These are phyloP conservation scores for Sylvia borin DNA, from an alignment of 2,797 vertebrate species.

Conservation along the genomic window DNA sequence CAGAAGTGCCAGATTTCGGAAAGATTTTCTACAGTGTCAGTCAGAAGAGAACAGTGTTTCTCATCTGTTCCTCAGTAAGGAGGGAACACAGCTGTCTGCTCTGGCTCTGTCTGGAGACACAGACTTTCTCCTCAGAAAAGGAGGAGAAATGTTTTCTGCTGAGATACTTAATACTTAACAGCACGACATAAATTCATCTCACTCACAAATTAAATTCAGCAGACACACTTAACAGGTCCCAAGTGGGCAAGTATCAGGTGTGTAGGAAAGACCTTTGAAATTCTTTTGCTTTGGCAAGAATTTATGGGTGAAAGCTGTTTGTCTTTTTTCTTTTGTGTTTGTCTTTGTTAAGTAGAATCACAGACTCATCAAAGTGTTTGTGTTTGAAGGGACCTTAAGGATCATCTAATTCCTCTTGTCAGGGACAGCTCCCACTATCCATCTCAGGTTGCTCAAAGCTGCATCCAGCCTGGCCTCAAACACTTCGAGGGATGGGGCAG, in stretches of 20 bases:
- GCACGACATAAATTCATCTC: not conserved
- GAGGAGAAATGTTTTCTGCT: not conserved
- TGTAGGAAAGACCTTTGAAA: not conserved
- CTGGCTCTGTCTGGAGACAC: not conserved
- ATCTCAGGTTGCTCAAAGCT: not conserved
- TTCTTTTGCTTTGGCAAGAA: not conserved
- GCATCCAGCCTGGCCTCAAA: not conserved
- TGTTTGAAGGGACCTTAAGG: not conserved
- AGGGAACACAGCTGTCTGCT: not conserved
- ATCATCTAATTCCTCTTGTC: not conserved
- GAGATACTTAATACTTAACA: not conserved
- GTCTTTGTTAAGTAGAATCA: not conserved
- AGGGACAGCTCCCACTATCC: not conserved
- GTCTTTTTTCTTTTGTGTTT: not conserved
- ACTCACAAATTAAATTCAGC: not conserved
- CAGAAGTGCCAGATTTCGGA: not conserved
- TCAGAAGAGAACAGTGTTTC: not conserved
- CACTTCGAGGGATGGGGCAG: not conserved
- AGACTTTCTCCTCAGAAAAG: not conserved
- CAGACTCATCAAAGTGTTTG: not conserved
- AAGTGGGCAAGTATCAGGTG: not conserved
- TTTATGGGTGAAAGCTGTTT: not conserved
- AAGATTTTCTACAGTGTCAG: not conserved
- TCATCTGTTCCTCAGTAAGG: not conserved
- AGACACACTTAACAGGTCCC: not conserved